Base-by-base conservation (phyloP, 2,797 vertebrate species). In the Pipistrellus pipistrellus region DNA sequence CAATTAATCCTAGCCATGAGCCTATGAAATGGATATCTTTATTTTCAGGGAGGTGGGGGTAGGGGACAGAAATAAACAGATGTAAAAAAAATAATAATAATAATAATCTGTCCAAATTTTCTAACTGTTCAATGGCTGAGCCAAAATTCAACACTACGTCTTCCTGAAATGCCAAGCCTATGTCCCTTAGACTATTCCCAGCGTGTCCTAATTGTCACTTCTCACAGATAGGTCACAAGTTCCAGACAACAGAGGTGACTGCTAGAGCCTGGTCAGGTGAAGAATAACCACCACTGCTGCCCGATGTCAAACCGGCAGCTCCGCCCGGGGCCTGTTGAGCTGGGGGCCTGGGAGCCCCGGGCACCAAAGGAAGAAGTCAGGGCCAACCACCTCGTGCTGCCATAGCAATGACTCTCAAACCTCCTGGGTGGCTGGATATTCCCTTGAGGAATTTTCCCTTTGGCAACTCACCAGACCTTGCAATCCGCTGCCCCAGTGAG, bases 371-470 rank as follows among this genome's bases (percentile, higher is more conserved):
- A 78, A 44, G 2, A 73, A 38, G n/a, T 64, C 66, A 91, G 21
- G 64, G 46, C 48, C 68, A 91, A 38, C 57, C 4, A 77, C 48
- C 87, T 91, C 75, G 66, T 38, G 73, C 85, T 95, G 66, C 82
- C 62, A 80, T 59, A 86, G 91, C 66, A 86, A 93, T 62, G 44
- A 80, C 68, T 41, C 84, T 69, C 83, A 32, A 4, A 53, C 53
- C 84, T 91, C 83, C 88, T 23, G 62, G 84, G 88, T 62, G 85
- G 82, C 13, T 59, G 81, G 86, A 41, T 77, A 89, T 73, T 93
- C 72, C 84, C 64, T 88, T 78, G 44, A 72, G 90, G 96, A 97
- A 93, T 95, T 93, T 95, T 94, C 85, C 95, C 68, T 73, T 57
- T 92, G 90, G 88, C 96, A 95, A 44, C 41, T 93, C 71, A 38